Conservation (phyloP, 2,797 vertebrate species). For the Malurus splendens region DNA sequence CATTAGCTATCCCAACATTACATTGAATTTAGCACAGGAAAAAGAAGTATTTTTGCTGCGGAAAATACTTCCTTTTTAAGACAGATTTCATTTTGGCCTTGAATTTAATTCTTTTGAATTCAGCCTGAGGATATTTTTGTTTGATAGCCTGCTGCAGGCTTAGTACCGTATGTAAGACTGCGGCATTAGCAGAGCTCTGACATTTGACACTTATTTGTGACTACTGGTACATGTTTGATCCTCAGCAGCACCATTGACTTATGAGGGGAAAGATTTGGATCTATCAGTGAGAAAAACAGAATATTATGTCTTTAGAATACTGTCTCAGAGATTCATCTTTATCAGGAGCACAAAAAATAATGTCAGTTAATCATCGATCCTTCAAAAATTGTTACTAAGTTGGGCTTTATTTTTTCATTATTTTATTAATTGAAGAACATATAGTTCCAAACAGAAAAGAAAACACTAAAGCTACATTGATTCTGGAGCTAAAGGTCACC, state of each 20-base stretch:
- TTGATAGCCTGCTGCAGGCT: neutral
- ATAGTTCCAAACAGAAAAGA: neutral
- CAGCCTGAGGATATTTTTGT: neutral
- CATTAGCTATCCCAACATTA: neutral
- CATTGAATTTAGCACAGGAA: neutral
- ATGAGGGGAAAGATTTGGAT: neutral
- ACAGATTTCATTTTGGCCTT: neutral
- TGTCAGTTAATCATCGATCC: neutral
- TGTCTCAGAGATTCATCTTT: neutral
- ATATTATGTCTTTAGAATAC: neutral
- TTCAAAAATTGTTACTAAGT: neutral
- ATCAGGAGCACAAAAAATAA: neutral
- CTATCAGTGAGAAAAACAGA: neutral
- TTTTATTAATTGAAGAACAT: neutral
- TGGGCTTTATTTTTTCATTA: neutral
- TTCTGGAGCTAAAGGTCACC: slow-evolving; percentile 37
- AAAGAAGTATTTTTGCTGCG: neutral
- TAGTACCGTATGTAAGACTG: neutral
- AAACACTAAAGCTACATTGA: neutral
- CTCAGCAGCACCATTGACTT: neutral
- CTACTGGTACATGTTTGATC: neutral
- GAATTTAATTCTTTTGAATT: neutral
- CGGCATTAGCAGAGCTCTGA: slow-evolving; percentile 3
- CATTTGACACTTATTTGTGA: neutral
- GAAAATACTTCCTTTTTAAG: neutral